Conservation (phyloP, 2,888 invertebrate species). For the Troglohyphantes excavatus region DNA sequence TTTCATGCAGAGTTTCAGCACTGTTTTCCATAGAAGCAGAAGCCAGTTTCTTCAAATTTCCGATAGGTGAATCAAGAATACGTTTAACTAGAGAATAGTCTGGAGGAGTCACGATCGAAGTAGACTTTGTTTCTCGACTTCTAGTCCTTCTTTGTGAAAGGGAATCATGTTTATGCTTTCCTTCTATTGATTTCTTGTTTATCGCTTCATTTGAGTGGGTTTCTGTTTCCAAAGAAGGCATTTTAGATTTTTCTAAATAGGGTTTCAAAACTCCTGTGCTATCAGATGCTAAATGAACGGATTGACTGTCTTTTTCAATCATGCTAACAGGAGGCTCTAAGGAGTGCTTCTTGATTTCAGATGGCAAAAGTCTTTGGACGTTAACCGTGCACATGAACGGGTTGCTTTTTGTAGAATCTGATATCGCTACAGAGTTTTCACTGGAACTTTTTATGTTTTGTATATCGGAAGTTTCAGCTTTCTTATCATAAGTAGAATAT, state of each 20-base stretch:
- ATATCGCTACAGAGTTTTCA: neutral
- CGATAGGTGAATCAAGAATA: neutral
- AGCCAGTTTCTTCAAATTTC: neutral
- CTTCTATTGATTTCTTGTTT: neutral
- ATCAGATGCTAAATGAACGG: neutral
- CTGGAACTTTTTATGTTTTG: neutral
- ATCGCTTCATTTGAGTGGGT: neutral
- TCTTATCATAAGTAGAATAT: neutral
- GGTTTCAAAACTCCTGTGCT: neutral
- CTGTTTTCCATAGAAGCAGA: neutral
- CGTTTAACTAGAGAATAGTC: neutral
- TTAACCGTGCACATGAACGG: neutral
- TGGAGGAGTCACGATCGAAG: neutral
- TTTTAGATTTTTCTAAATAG: neutral
- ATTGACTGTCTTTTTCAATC: neutral
- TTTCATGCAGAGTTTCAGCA: neutral
- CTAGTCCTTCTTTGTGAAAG: neutral
- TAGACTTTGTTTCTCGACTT: neutral
- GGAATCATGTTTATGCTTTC: neutral
- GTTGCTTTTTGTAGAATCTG: neutral
- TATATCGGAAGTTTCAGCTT: neutral
- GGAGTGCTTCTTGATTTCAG: neutral
- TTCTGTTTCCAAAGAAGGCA: neutral
- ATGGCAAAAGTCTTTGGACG: slow-evolving; percentile 19
- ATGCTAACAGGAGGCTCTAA: neutral